Conservation (phyloP, 2,113 vertebrate species). For the Engystomops pustulosus region DNA sequence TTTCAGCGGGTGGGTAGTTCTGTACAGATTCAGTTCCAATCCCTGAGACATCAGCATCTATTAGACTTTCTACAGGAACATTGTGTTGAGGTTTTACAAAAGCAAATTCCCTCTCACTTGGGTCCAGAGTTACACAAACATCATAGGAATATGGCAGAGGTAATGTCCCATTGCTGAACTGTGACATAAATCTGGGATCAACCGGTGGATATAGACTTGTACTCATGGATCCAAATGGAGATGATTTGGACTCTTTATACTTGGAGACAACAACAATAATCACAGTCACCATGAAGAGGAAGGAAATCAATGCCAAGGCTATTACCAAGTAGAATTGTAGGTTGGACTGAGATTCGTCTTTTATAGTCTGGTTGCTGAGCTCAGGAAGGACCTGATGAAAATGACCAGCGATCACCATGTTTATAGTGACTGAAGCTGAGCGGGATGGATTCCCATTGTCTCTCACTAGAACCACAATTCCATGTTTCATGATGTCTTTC, state of each 20-base stretch:
- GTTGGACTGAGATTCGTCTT: background rate
- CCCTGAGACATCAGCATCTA: background rate
- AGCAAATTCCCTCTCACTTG: background rate
- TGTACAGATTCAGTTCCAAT: background rate
- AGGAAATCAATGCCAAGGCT: constrained; percentile 7
- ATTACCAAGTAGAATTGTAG: background rate
- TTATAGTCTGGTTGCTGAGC: background rate
- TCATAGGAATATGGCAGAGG: constrained; percentile 10
- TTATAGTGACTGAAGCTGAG: background rate
- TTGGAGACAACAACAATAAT: constrained; percentile 25
- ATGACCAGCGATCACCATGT: constrained; percentile 5
- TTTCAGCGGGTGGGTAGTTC: background rate
- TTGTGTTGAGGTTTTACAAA: background rate
- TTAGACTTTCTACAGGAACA: constrained; percentile 1
- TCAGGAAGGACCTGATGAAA: background rate
- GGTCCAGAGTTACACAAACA: constrained; percentile 15
- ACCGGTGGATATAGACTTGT: constrained; percentile 31
- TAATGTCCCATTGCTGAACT: background rate
- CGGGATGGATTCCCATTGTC: constrained; percentile 1
- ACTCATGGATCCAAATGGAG: background rate
- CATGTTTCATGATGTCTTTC: background rate
- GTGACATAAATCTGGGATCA: constrained; percentile 18
- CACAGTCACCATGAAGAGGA: background rate
- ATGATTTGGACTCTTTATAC: constrained; percentile 4
- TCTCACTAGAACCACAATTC: background rate